Evolutionary conservation across 2,888 invertebrate species (phyloP).

Genomic region (Lutraria lutraria): DNA sequence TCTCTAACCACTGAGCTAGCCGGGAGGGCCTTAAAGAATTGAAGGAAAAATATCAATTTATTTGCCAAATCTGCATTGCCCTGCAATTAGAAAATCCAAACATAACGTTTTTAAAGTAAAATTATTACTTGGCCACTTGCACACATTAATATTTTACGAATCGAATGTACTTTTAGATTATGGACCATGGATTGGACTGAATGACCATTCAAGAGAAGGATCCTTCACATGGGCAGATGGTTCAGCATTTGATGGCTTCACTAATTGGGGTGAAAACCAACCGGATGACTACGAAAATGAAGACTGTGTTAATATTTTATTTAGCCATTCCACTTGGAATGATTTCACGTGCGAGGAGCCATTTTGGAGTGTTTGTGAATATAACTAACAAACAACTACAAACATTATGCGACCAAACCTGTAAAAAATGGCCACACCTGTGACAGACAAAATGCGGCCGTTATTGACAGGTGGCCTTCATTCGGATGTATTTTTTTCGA

Average conservation of each 20-base stretch:
- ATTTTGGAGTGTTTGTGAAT: background rate
- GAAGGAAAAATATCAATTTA: too few species aligned
- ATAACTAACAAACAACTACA: background rate
- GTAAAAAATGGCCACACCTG: too few species aligned
- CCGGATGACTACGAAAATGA: background rate
- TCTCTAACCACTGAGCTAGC: too few species aligned
- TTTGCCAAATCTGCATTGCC: too few species aligned
- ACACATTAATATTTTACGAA: too few species aligned
- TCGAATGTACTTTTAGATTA: background rate
- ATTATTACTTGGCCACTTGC: too few species aligned
- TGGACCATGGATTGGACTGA: background rate
- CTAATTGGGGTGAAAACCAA: background rate
- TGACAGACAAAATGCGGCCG: too few species aligned
- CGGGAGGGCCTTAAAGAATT: too few species aligned
- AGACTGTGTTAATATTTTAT: background rate
- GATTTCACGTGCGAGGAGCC: background rate
- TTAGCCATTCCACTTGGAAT: background rate
- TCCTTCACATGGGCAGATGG: background rate
- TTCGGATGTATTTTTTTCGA: too few species aligned
- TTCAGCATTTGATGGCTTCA: background rate
- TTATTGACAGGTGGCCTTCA: too few species aligned
- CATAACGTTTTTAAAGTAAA: too few species aligned
- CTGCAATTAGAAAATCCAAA: too few species aligned
- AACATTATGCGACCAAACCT: background rate
- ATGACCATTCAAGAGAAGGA: background rate